phyloP scores from a whole-genome alignment of 2,888 invertebrate species.

The Mesoligia furuncula region DNA sequence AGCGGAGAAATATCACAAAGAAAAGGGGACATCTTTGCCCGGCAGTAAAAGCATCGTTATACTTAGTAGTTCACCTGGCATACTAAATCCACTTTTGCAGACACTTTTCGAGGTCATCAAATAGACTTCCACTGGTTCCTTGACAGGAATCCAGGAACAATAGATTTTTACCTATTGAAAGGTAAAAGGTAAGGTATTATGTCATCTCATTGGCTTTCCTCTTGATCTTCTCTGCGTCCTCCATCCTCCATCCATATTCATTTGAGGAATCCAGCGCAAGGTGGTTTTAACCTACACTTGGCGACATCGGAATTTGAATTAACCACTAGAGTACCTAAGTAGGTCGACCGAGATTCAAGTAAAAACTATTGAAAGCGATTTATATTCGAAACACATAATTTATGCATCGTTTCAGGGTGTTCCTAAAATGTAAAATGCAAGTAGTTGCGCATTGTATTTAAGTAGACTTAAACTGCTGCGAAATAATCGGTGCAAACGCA shows the following conservation, averaged over 20 bases:
- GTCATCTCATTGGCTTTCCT: neutral
- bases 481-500: neutral
- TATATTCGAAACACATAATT: no score
- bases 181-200: neutral
- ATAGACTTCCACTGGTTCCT: rapidly evolving
- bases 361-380: neutral
- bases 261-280: neutral
- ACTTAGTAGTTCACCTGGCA: neutral
- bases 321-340: neutral
- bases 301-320: neutral
- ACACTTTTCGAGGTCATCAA: neutral
- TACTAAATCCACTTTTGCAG: neutral
- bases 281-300: conserved; percentile 5
- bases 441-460: neutral
- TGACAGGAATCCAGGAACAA: neutral
- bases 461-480: neutral
- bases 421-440: neutral
- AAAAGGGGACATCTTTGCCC: no score
- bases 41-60: no score
- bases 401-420: neutral
- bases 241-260: conserved; percentile 26
- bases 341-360: neutral
- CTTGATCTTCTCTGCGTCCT: neutral
- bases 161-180: neutral
- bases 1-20: no score